Evolutionary conservation across 2,888 invertebrate genomes (phyloP).

Genomic region (Papilio demoleus): DNA sequence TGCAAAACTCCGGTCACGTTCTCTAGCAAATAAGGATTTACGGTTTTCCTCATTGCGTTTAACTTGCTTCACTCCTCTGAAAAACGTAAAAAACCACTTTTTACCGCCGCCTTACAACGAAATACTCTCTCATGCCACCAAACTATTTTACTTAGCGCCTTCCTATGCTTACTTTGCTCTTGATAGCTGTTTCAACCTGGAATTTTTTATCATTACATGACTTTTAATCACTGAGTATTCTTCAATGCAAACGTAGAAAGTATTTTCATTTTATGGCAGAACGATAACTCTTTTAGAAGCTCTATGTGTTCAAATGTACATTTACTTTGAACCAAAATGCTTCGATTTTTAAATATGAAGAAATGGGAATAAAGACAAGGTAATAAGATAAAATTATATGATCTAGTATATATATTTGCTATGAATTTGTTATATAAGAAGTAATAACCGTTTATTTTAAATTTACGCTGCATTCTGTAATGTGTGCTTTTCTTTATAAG

Average conservation of each 20-base stretch:
- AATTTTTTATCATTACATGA: constrained; percentile 15
- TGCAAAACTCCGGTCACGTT: constrained; percentile 56
- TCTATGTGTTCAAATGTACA: too few species aligned
- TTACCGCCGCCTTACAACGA: constrained; percentile 73
- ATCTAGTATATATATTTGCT: neutral
- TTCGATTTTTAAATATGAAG: too few species aligned
- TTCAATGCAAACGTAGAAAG: neutral
- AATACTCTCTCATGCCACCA: constrained; percentile 66
- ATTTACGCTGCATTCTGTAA: constrained; percentile 3
- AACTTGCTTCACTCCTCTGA: constrained; percentile 43
- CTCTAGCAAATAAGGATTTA: constrained; percentile 70
- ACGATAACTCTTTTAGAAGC: too few species aligned
- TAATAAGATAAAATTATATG: neutral
- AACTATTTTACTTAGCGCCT: constrained; percentile 58
- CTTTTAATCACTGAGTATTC: neutral
- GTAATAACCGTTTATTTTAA: neutral
- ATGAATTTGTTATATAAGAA: neutral
- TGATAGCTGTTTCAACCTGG: constrained; percentile 23
- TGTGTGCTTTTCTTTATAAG: constrained; percentile 24
- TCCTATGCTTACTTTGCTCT: neutral
- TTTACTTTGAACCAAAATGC: too few species aligned
- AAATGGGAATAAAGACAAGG: too few species aligned
- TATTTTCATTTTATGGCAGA: neutral
- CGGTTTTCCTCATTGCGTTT: constrained; percentile 49
- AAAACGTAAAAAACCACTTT: constrained; percentile 77